Conservation (phyloP, 1,140 invertebrate species). For the Limonius californicus region DNA sequence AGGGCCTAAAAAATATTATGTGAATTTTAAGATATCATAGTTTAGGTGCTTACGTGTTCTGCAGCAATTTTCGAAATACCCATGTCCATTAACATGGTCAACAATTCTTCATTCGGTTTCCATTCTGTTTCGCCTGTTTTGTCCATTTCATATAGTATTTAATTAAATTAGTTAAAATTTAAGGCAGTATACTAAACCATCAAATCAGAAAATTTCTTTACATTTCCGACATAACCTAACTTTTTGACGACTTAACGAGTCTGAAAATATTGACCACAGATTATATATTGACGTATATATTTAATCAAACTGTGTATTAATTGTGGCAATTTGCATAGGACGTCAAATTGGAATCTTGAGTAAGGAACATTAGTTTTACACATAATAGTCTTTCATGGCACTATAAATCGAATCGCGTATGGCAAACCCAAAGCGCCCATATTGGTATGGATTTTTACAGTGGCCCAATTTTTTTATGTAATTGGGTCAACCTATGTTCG, state of each 20-base stretch:
- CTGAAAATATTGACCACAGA: too few relatives aligned
- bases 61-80: constrained; percentile 44
- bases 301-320: too few relatives aligned
- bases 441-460: not conserved
- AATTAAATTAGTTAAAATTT: too few relatives aligned
- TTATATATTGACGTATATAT: too few relatives aligned
- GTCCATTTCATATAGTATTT: not conserved
- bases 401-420: too few relatives aligned
- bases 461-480: not conserved
- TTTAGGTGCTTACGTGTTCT: constrained; percentile 39
- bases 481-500: not conserved
- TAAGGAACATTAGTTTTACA: too few relatives aligned
- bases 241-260: not conserved
- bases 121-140: constrained; percentile 22
- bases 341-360: too few relatives aligned
- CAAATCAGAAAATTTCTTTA: too few relatives aligned
- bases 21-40: not conserved
- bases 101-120: constrained; percentile 44
- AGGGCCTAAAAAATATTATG: constrained; percentile 46
- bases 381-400: too few relatives aligned
- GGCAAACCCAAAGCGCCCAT: too few relatives aligned
- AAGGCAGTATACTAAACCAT: too few relatives aligned
- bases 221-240: not conserved
- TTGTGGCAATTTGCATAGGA: too few relatives aligned
- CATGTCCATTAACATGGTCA: constrained; percentile 44